phyloP scores from a whole-genome alignment of 2,113 vertebrate species.

The Dendrocopos noguchii region DNA sequence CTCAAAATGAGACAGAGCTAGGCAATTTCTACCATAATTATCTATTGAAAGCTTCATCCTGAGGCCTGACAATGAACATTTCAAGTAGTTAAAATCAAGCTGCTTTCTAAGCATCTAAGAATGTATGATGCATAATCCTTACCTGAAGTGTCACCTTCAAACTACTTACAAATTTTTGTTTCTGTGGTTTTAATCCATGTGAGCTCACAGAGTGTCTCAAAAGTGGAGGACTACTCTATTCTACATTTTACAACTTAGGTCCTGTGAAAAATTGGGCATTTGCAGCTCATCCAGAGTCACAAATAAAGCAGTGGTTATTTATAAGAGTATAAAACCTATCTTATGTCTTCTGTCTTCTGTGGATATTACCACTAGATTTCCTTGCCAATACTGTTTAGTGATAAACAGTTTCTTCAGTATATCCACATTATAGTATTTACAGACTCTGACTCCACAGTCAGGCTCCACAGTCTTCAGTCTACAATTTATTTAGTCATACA shows the following conservation, averaged over 20 bases:
- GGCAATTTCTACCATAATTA: conserved; percentile 5
- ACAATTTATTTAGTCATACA: not conserved
- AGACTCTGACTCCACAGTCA: not conserved
- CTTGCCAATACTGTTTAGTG: not conserved
- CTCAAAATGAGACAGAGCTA: not conserved
- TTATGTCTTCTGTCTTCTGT: not conserved
- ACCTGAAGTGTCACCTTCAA: not conserved
- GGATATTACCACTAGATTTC: not conserved
- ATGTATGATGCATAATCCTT: not conserved
- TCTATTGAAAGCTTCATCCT: conserved; percentile 9
- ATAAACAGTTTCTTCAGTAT: not conserved
- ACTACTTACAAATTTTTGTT: not conserved
- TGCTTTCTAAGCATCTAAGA: not conserved
- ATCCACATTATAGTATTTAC: not conserved
- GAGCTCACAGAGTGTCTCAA: not conserved
- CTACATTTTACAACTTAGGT: not conserved
- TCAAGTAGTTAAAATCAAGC: not conserved
- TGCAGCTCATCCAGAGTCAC: not conserved
- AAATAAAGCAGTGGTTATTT: not conserved
- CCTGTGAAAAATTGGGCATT: not conserved
- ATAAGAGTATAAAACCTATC: not conserved
- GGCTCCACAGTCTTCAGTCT: not conserved
- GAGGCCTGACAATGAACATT: not conserved
- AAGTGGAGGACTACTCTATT: not conserved
- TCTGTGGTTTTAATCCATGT: rapidly evolving